Percentiles rank a stretch among this genome's conserved stretches.
Conservation (phyloP, 2,888 invertebrate species). For the Nineta flava region DNA sequence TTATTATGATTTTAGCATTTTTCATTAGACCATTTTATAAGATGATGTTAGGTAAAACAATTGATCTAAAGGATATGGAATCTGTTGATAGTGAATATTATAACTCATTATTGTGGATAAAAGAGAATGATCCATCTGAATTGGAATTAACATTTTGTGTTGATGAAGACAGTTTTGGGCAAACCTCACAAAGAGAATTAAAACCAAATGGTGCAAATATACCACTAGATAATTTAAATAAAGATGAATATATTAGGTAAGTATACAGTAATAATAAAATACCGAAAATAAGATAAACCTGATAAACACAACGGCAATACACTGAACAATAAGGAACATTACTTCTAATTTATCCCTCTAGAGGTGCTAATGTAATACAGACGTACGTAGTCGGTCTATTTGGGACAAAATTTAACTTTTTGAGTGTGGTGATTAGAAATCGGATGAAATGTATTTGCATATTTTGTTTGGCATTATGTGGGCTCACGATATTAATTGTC, state of each 20-base stretch:
- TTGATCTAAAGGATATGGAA: slow-evolving; percentile 95
- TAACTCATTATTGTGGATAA: slow-evolving; percentile 91
- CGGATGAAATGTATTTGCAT: too few species aligned
- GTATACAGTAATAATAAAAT: too few species aligned
- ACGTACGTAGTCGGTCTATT: too few species aligned
- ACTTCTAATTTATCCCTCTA: too few species aligned
- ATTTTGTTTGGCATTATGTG: too few species aligned
- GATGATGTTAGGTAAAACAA: slow-evolving; percentile 94
- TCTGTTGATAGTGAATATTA: slow-evolving; percentile 98
- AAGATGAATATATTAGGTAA: slow-evolving; percentile 92
- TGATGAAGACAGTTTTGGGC: slow-evolving; percentile 93
- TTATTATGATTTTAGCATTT: slow-evolving; percentile 52
- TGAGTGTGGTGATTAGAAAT: too few species aligned
- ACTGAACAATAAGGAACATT: too few species aligned
- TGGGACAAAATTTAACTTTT: too few species aligned
- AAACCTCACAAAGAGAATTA: slow-evolving; percentile 81
- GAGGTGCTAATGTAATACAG: too few species aligned
- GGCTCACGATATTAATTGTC: too few species aligned
- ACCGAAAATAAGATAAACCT: too few species aligned
- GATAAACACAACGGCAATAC: too few species aligned
- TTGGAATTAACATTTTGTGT: slow-evolving; percentile 89
- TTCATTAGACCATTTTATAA: slow-evolving; percentile 99
- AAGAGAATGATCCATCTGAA: slow-evolving; percentile 91
- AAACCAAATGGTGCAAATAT: slow-evolving; percentile 85
- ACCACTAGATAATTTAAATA: slow-evolving; percentile 82